Evolutionary conservation across 2,888 invertebrate genomes (phyloP).

Genomic region (Mantis religiosa): DNA sequence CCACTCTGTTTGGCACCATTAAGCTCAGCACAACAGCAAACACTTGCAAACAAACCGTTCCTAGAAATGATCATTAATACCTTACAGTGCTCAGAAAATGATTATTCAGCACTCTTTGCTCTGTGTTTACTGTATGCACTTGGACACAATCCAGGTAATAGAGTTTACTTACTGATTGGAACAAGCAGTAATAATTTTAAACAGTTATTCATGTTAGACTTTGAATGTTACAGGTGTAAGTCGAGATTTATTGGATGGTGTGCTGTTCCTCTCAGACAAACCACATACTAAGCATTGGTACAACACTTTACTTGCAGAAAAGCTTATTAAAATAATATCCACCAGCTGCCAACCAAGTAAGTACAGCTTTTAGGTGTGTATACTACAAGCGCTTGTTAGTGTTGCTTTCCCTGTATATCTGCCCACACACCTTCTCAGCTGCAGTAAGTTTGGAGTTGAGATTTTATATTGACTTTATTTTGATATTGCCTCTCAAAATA

Average conservation of each 20-base stretch:
- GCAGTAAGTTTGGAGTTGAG: too few species aligned
- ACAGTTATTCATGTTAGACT: too few species aligned
- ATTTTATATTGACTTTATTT: too few species aligned
- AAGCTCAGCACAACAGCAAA: constrained; percentile 36
- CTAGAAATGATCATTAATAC: constrained; percentile 84
- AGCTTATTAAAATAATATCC: constrained; percentile 76
- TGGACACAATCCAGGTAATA: constrained; percentile 85
- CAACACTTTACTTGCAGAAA: constrained; percentile 76
- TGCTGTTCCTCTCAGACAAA: constrained; percentile 62
- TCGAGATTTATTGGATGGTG: constrained; percentile 72
- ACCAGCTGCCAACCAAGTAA: constrained; percentile 82
- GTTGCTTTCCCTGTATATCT: too few species aligned
- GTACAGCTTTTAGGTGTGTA: constrained; percentile 36
- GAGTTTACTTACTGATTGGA: constrained; percentile 17
- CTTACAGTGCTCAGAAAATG: constrained; percentile 86
- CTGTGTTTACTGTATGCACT: constrained; percentile 90
- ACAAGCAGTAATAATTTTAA: constrained; percentile 15
- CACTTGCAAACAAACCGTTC: constrained; percentile 68
- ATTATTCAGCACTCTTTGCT: constrained; percentile 88
- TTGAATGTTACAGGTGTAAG: constrained; percentile 64
- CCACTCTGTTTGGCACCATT: neutral
- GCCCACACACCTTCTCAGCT: too few species aligned
- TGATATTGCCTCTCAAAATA: too few species aligned
- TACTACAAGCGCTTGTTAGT: too few species aligned
- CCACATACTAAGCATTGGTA: constrained; percentile 61